Percentiles rank a stretch among this genome's conserved stretches.
phyloP scores from a whole-genome alignment of 2,888 invertebrate genomes.

The Subacronicta megacephala region DNA sequence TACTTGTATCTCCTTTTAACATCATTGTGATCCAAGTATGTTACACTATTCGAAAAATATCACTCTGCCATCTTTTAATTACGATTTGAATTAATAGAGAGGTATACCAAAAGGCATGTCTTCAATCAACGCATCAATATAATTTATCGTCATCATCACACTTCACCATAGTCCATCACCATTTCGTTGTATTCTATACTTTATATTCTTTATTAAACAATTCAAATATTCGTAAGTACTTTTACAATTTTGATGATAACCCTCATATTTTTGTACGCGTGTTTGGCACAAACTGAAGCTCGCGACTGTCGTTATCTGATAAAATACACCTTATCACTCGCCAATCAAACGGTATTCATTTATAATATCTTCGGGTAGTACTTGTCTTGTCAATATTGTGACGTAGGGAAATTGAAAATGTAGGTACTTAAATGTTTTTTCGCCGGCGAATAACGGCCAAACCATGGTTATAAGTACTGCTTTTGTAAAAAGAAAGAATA shows the following conservation, averaged over 20 bases:
- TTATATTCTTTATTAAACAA: neutral
- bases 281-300: neutral
- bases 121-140: no score
- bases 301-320: constrained; percentile 36
- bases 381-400: neutral
- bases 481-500: no score
- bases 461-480: no score
- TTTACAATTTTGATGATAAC: neutral
- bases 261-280: neutral
- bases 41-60: neutral
- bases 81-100: neutral
- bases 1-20: constrained; percentile 43
- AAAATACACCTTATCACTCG: constrained; percentile 29
- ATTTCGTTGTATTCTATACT: neutral
- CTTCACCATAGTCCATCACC: no score
- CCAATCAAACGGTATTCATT: constrained; percentile 21
- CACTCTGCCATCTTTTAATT: neutral
- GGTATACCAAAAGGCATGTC: no score
- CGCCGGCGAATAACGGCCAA: no score
- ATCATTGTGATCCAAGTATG: constrained; percentile 21
- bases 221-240: neutral
- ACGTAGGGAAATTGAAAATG: neutral
- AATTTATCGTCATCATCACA: no score
- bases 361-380: constrained; percentile 13
- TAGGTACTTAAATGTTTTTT: neutral